Evolutionary conservation across 64 coral and sea anemone species (phyloP), one percentile per base, ranked within the genome.

Genomic region (Astreopora myriophthalma): DNA sequence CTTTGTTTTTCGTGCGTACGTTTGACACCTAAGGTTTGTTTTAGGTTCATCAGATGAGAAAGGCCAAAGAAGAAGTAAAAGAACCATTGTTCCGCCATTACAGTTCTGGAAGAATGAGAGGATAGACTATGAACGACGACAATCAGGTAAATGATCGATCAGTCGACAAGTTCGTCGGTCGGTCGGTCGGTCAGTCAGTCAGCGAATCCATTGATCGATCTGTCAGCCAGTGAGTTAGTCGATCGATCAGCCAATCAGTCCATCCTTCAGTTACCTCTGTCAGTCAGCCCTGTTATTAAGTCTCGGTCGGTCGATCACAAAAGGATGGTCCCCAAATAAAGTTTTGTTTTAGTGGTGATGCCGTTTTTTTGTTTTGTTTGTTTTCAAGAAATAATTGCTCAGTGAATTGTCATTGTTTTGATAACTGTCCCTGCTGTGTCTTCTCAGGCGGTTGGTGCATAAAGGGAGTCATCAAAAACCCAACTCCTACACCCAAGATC

Each of bases 21-120:
- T 44, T 44, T 55, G 51, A 55, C 16, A 55, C 1, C 16, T 55
- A 16, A 16, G 10, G 51, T 66, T 35, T 82, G 39, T 36, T 26
- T 14, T 26, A 88, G 38, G 29, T 63, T 33, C 76, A 65, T 11
- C 75, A 42, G 25, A 74, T 10, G 79, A 75, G 22, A 16, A 48
- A 34, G 79, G 48, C 6, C 29, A 86, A 0, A 86, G 95, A 35
- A 87, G 91, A 29, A 96, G 95, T 12, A 89, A 93, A 6, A 71
- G 95, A 68, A 80, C 82, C 12, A 90, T 89, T 28, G 92, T 96
- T 13, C 76, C 86, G 19, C 86, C 95, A 3, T 71, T 96, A 52
- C 60, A 96, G 27, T 96, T 74, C 87, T 96, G 95, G 95, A 96
- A 94, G 73, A 96, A 96, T n/a, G 95, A 96, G 60, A 88, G 91